Conservation (phyloP, 92 coral and sea anemone genomes). For the Pocillopora meandrina region DNA sequence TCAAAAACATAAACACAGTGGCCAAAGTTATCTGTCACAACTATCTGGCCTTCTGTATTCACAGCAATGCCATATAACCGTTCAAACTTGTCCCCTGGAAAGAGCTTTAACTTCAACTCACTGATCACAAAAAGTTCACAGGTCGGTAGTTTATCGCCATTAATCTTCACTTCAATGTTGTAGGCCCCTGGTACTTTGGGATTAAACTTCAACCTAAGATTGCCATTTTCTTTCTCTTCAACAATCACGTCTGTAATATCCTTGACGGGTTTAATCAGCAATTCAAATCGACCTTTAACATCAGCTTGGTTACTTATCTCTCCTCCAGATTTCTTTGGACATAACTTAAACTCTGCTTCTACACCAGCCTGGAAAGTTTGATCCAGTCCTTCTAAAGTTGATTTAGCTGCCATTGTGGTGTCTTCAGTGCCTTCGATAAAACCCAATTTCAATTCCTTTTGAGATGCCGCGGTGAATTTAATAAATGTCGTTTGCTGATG, state of each 20-base stretch:
- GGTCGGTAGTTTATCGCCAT: slow-evolving; percentile 7
- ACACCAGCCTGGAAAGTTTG: neutral
- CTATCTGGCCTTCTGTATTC: too few relatives aligned
- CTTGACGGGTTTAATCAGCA: too few relatives aligned
- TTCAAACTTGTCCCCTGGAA: too few relatives aligned
- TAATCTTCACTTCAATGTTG: slow-evolving; percentile 13
- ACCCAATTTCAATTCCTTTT: neutral
- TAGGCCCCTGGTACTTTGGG: slow-evolving; percentile 8
- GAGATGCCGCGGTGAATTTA: neutral
- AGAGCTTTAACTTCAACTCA: too few relatives aligned
- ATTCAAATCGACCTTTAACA: too few relatives aligned
- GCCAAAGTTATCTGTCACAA: neutral
- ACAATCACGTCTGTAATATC: too few relatives aligned
- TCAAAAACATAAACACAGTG: neutral
- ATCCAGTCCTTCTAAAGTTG: neutral
- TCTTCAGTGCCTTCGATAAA: neutral
- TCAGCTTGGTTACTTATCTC: too few relatives aligned
- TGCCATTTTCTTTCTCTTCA: neutral
- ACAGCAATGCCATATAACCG: too few relatives aligned
- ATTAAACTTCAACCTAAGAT: neutral
- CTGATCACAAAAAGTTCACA: neutral
- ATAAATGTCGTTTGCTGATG: too few relatives aligned
- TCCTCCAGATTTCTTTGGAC: too few relatives aligned
- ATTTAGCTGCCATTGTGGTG: neutral
- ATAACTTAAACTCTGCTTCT: neutral